Evolutionary conservation across 2,113 vertebrate species (phyloP), one percentile per base, ranked within the genome.

Genomic region (Hystrix brachyura): DNA sequence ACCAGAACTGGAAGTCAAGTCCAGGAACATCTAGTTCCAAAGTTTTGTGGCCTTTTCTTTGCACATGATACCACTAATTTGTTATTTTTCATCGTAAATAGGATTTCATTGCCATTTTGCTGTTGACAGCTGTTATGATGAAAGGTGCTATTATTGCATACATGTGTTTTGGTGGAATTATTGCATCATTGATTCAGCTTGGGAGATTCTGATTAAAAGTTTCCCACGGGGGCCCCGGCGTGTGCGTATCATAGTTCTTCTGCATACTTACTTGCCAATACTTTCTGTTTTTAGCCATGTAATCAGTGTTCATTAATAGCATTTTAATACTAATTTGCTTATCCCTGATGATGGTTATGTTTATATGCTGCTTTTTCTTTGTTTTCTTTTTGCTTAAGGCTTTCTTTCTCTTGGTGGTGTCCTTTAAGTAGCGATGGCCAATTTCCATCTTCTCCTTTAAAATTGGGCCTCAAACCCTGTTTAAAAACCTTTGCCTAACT

Each of bases 91-190:
- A 55, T 25, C 83, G 38, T 80, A 18, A 59, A 55, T 83, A 38
- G n/a, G 82, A 92, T 48, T 91, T 88, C 38, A 84, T 88, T 91
- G 91, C 62, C 48, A 83, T 85, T 91, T 87, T 96, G 7, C 76
- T 72, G 6, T 48, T 80, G 65, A 27, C 85, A 7, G 53, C 32
- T 83, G 53, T 78, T 79, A 25, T 34, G 29, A 55, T 92, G n/a
- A 87, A 62, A 71, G 76, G 25, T 43, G 27, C 51, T 57, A 0
- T 65, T 43, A 69, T 38, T 91, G 48, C 60, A 7, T 7, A 25
- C 14, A 1, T 86, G 27, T 82, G 48, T 89, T 72, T 91, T 57
- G 55, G 59, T 86, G 12, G 43, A 81, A 95, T 55, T 87, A 67
- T 15, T 74, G 29, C 12, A 21, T 23, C 59, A 48, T 85, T 18